phyloP scores from a whole-genome alignment of 2,797 vertebrate genomes.

The Petrocephalus sullivani region DNA sequence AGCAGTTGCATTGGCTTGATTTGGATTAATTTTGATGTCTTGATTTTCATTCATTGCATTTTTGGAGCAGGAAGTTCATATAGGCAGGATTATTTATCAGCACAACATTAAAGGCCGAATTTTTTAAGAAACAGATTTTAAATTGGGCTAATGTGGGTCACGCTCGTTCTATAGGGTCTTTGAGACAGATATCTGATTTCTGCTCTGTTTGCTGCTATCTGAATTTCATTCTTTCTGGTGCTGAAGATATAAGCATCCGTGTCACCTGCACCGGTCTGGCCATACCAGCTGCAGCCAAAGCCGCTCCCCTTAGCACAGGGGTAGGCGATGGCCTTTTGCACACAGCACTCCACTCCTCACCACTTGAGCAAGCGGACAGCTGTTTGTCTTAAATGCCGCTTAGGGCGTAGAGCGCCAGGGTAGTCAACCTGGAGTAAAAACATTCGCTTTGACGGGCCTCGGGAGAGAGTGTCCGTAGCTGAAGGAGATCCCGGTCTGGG shows the following conservation, averaged over 20 bases:
- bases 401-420: slow-evolving; percentile 20
- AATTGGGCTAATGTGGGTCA: neutral
- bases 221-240: neutral
- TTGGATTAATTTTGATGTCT: neutral
- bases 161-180: neutral
- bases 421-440: slow-evolving; percentile 61
- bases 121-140: neutral
- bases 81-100: neutral
- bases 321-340: neutral
- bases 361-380: slow-evolving; percentile 3
- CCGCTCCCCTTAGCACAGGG: neutral
- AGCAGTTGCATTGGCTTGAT: neutral
- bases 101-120: neutral
- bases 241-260: neutral
- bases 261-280: neutral
- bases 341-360: neutral
- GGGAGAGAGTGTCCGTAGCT: slow-evolving; percentile 58
- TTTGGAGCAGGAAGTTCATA: neutral
- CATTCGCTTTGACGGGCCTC: slow-evolving; percentile 54
- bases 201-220: neutral
- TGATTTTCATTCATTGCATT: neutral
- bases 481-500: slow-evolving; percentile 56
- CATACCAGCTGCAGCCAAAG: neutral
- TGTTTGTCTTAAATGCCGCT: slow-evolving; percentile 24
- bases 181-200: neutral